A percentile compares a stretch with the other conserved stretches of the same genome.
These are phyloP conservation scores for Semotilus atromaculatus DNA, from an alignment of 2,797 vertebrate genomes.

Conservation along the genomic window DNA sequence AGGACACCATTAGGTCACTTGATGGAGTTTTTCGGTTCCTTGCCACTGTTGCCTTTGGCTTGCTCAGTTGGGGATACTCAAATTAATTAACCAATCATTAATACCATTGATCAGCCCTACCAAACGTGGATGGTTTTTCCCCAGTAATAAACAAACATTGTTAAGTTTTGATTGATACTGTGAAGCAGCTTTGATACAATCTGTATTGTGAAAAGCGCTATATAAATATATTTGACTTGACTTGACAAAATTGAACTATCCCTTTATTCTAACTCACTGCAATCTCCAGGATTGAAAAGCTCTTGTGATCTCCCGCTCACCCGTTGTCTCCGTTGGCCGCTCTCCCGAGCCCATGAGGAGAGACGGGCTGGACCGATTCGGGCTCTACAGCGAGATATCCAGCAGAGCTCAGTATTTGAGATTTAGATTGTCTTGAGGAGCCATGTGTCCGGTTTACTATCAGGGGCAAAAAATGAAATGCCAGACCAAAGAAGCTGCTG, in stretches of 20 bases:
- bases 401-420: conserved; percentile 1
- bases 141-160: too few species aligned
- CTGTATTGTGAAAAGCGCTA: too few species aligned
- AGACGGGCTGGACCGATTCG: neutral
- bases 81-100: too few species aligned
- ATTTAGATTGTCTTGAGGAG: conserved; percentile 1
- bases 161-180: too few species aligned
- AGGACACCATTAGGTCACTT: too few species aligned
- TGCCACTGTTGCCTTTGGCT: too few species aligned
- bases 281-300: neutral
- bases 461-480: neutral
- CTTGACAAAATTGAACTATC: neutral
- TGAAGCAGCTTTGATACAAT: too few species aligned
- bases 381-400: neutral
- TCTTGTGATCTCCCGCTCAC: neutral
- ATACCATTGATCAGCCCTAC: too few species aligned
- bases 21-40: too few species aligned
- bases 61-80: too few species aligned
- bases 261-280: conserved; percentile 7
- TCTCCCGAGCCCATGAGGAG: conserved; percentile 4
- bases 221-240: too few species aligned
- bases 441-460: conserved; percentile 15
- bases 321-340: neutral
- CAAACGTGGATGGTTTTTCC: too few species aligned
- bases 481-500: neutral